phyloP scores from a whole-genome alignment of 2,113 vertebrate species.

The Ovibos moschatus region DNA sequence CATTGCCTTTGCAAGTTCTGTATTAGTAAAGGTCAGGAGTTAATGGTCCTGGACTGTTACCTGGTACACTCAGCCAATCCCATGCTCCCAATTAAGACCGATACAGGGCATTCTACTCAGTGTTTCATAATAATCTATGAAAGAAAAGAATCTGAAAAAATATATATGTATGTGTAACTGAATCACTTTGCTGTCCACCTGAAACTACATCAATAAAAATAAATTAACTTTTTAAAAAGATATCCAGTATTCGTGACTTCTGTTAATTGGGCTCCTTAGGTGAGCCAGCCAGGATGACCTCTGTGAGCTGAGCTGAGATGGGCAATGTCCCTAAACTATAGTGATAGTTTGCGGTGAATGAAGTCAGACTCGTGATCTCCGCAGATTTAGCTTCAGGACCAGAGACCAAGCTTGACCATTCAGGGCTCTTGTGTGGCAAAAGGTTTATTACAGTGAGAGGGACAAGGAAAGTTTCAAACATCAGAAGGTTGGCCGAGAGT shows the following conservation, averaged over 20 bases:
- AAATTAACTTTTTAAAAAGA: neutral
- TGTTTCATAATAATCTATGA: neutral
- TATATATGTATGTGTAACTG: neutral
- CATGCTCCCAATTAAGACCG: neutral
- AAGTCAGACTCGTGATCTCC: neutral
- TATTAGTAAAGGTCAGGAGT: neutral
- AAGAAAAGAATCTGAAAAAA: neutral
- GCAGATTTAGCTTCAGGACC: neutral
- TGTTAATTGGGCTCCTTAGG: neutral
- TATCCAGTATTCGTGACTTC: neutral
- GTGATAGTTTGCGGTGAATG: fast-evolving
- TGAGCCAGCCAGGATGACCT: neutral
- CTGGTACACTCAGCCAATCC: neutral
- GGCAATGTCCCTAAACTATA: neutral
- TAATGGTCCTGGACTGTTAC: neutral
- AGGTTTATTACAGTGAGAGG: neutral
- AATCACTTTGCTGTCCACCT: neutral
- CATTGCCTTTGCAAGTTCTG: neutral
- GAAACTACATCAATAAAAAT: neutral
- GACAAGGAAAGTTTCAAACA: neutral
- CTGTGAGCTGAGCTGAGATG: neutral
- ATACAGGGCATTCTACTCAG: neutral
- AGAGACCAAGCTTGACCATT: neutral
- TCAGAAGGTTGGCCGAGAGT: neutral
- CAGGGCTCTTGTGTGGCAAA: neutral